These are phyloP conservation scores for Eupithecia abbreviata DNA, from an alignment of 2,888 invertebrate genomes.

Conservation along the genomic window DNA sequence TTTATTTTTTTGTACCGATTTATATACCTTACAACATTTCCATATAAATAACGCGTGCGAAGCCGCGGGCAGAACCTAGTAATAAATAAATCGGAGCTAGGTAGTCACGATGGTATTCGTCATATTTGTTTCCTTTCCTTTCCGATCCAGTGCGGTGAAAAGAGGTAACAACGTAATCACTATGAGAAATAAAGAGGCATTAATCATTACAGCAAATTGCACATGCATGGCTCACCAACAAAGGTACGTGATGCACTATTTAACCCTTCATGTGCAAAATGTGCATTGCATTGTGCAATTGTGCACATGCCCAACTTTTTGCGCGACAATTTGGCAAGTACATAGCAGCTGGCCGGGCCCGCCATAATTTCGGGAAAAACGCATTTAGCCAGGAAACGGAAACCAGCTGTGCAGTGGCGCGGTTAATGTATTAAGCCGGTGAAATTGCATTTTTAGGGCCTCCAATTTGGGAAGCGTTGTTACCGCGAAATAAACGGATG, in stretches of 20 bases:
- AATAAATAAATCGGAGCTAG: too few species aligned
- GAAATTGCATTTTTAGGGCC: constrained; percentile 81
- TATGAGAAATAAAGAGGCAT: neutral
- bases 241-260: neutral
- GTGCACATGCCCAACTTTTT: constrained; percentile 23
- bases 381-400: constrained; percentile 78
- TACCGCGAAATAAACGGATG: constrained; percentile 46
- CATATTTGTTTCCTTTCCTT: too few species aligned
- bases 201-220: neutral
- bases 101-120: too few species aligned
- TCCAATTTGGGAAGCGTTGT: constrained; percentile 62
- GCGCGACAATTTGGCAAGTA: constrained; percentile 50
- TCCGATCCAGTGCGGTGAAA: too few species aligned
- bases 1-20: too few species aligned
- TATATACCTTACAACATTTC: too few species aligned
- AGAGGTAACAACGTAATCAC: too few species aligned
- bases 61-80: too few species aligned
- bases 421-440: constrained; percentile 72
- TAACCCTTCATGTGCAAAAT: neutral
- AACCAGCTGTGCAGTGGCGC: constrained; percentile 77
- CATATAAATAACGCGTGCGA: too few species aligned
- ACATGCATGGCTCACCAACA: neutral
- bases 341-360: constrained; percentile 51
- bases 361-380: constrained; percentile 75
- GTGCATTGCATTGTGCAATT: neutral